A percentile compares a stretch with the other conserved stretches of the same genome.
Evolutionary conservation across 1,140 invertebrate species (phyloP).

Genomic region (Conus betulinus): DNA sequence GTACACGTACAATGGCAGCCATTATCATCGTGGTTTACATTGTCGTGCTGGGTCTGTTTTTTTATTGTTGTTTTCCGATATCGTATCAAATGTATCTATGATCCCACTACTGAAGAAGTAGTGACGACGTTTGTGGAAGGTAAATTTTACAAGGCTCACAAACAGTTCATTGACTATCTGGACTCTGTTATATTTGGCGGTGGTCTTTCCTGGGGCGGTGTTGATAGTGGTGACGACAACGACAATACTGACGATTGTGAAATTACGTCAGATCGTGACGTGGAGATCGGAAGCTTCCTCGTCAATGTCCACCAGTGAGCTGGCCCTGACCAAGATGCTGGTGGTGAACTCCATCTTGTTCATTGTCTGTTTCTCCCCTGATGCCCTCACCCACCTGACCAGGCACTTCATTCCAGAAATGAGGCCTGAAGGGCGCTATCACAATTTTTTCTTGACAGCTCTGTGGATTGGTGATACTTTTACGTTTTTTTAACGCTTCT

Average conservation of each 20-base stretch:
- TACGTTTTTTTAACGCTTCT: not conserved
- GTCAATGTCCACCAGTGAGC: too few species aligned
- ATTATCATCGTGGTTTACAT: not conserved
- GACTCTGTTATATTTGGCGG: too few species aligned
- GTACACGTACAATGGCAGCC: not conserved
- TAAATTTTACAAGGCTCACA: too few species aligned
- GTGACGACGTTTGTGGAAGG: too few species aligned
- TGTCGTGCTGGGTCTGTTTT: not conserved
- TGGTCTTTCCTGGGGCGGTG: too few species aligned
- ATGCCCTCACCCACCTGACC: too few species aligned
- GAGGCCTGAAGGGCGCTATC: not conserved
- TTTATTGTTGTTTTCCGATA: not conserved
- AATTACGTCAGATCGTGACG: too few species aligned
- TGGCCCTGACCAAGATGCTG: slow-evolving; percentile 14
- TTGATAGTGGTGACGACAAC: too few species aligned
- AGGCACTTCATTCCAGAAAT: not conserved
- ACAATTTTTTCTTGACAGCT: not conserved
- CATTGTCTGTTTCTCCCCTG: not conserved
- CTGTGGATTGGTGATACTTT: not conserved
- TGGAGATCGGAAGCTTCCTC: too few species aligned
- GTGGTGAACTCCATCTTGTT: not conserved
- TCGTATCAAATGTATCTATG: not conserved
- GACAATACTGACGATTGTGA: too few species aligned
- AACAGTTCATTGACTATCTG: too few species aligned
- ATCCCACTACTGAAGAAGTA: not conserved